A percentile compares a stretch with the other conserved stretches of the same genome.
Conservation (phyloP, 2,888 invertebrate genomes). For the Pyrrhia umbra region DNA sequence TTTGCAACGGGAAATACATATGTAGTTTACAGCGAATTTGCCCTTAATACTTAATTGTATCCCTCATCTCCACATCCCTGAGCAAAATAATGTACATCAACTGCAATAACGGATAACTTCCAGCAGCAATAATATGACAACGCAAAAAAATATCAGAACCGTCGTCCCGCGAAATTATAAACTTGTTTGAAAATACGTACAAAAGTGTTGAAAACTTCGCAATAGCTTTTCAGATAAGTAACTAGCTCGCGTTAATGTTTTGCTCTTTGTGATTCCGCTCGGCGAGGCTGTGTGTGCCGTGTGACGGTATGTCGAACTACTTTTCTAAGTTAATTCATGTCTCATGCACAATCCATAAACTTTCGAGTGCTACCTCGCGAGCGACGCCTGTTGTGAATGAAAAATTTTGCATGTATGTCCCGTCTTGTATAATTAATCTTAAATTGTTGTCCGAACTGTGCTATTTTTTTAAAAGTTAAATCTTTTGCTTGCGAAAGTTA, state of each 20-base stretch:
- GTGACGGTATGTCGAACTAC: slow-evolving; percentile 82
- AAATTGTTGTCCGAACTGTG: background rate
- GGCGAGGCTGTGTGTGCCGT: slow-evolving; percentile 68
- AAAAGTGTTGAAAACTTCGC: slow-evolving; percentile 82
- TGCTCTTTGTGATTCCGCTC: slow-evolving; percentile 84
- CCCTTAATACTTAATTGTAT: background rate
- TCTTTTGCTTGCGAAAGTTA: too few species aligned
- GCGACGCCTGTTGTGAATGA: slow-evolving; percentile 72
- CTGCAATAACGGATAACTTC: background rate
- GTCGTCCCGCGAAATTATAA: slow-evolving; percentile 70
- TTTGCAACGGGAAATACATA: too few species aligned
- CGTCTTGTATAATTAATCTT: slow-evolving; percentile 5
- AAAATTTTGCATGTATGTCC: slow-evolving; percentile 61
- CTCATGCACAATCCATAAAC: slow-evolving; percentile 85
- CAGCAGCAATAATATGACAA: slow-evolving; percentile 5
- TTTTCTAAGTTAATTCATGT: slow-evolving; percentile 86
- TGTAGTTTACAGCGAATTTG: too few species aligned
- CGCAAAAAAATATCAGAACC: slow-evolving; percentile 15
- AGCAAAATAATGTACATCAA: background rate
- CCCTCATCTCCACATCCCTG: too few species aligned
- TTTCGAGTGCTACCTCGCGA: slow-evolving; percentile 73
- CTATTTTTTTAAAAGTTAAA: too few species aligned
- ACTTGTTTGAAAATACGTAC: slow-evolving; percentile 75
- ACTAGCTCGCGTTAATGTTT: slow-evolving; percentile 86
- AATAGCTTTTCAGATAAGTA: slow-evolving; percentile 86